Base-by-base conservation (phyloP, 2,888 invertebrate species). In the Chirona hameri region DNA sequence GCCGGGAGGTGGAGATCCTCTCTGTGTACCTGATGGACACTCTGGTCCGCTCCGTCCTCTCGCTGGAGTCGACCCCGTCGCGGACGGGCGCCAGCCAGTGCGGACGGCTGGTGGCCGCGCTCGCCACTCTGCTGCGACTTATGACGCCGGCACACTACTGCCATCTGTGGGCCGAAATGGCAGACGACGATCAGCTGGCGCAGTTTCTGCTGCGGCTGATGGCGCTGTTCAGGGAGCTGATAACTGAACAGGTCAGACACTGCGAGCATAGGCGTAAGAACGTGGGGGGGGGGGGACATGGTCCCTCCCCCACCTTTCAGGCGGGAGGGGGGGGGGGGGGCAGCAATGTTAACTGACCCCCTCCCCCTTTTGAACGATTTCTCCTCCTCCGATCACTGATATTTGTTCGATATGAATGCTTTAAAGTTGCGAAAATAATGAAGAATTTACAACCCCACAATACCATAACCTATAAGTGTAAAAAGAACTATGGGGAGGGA, bases 101-200 rank as follows among this genome's bases (percentile, higher is more conserved):
- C 24, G 76, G 76, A 24, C 76, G 76, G 21, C 76, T 76, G 76
- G 76, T 76, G 76, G 76, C 76, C 4, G 46, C 46, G 4, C 76
- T 76, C 1, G 46, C 76, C 39, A 76, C 46, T 7, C 39, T 76
- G 76, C 76, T 76, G 18, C 76, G 76, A 10, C 76, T 76, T 1
- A 76, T 76, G 76, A 10, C 76, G 24, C 76, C 18, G 21, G 5
- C 21, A 76, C 76, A 76, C 76, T 46, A 46, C 46, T 24, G 46
- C 76, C 76, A 76, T 76, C 76, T 76, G 24, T 76, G 76, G 76
- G 76, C 39, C 46, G 76, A 76, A 5, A 39, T 76, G 76, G 76
- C 39, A 9, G 76, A 76, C 76, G 76, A 76, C 46, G 76, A 76
- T 0, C 76, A 76, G 46, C 46, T 76, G 46, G 21, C 46, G 46